phyloP scores from a whole-genome alignment of 2,797 vertebrate species.

The Silurus lanzhouensis region DNA sequence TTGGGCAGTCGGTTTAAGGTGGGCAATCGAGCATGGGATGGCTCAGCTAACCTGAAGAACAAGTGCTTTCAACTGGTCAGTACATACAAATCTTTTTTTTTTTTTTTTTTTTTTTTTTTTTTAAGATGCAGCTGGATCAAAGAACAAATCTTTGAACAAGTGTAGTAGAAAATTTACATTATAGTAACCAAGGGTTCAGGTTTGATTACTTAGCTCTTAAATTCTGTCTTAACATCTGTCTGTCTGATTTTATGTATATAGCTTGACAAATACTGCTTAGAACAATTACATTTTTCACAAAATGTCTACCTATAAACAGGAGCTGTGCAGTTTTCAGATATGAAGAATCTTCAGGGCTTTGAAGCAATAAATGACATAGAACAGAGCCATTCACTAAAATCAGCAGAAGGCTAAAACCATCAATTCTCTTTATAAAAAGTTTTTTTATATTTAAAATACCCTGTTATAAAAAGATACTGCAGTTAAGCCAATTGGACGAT shows the following conservation, averaged over 20 bases:
- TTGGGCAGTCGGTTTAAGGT: conserved; percentile 44
- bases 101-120: background rate
- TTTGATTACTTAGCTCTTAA: background rate
- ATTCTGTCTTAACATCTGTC: background rate
- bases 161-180: background rate
- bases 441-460: background rate
- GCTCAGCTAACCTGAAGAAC: conserved; percentile 55
- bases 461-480: background rate
- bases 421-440: background rate
- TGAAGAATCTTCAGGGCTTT: background rate
- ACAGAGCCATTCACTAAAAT: background rate
- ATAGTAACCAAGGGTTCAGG: background rate
- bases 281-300: background rate
- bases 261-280: background rate
- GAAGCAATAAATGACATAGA: conserved; percentile 19
- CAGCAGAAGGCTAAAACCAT: background rate
- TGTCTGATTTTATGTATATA: background rate
- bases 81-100: background rate
- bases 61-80: conserved; percentile 46
- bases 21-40: conserved; percentile 55
- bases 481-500: background rate
- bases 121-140: background rate
- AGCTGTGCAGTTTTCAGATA: background rate
- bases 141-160: background rate
- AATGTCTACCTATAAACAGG: background rate